phyloP scores from a whole-genome alignment of 2,113 vertebrate species.

The Lepus europaeus region DNA sequence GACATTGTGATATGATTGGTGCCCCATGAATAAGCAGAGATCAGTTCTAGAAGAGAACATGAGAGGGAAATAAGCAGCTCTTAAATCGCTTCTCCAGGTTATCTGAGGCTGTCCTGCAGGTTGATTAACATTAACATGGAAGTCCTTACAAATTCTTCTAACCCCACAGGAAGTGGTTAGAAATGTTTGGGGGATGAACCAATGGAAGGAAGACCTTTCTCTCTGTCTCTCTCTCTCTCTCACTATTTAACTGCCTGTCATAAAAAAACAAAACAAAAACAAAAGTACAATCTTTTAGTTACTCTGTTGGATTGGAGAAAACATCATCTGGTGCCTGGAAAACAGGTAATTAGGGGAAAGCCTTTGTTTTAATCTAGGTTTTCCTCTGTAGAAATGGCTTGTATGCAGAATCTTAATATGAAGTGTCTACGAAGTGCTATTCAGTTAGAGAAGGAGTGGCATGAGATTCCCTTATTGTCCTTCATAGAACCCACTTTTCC shows the following conservation, averaged over 20 bases:
- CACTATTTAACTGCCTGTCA: background rate
- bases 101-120: background rate
- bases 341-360: background rate
- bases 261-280: too few species aligned
- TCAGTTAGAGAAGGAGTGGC: background rate
- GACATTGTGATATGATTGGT: background rate
- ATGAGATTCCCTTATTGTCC: background rate
- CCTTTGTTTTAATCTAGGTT: background rate
- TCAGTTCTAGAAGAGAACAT: background rate
- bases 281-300: background rate
- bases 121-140: background rate
- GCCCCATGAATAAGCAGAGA: background rate
- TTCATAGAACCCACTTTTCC: background rate
- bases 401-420: background rate
- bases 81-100: background rate
- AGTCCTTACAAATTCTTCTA: conserved; percentile 34
- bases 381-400: background rate
- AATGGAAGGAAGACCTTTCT: too few species aligned
- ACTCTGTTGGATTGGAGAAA: background rate
- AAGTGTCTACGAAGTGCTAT: background rate
- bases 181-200: background rate
- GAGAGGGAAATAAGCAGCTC: background rate
- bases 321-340: background rate
- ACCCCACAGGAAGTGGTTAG: conserved; percentile 29
- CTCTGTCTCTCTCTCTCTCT: too few species aligned